Conservation (phyloP, 2,888 invertebrate genomes). For the Metallyticus violacea region DNA sequence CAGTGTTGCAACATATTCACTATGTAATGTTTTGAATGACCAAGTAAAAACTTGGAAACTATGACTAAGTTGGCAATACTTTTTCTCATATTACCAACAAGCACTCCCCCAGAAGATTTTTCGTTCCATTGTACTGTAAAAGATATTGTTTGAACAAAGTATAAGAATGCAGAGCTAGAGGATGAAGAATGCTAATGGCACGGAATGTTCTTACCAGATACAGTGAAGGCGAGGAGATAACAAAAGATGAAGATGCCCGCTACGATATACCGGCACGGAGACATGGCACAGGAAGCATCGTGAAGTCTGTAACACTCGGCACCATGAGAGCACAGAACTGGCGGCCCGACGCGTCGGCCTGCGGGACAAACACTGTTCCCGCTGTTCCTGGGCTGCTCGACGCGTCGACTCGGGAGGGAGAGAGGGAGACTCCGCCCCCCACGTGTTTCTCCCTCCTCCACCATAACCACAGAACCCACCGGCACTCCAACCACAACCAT, state of each 20-base stretch:
- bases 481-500: background rate
- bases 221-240: background rate
- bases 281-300: background rate
- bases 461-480: background rate
- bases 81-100: background rate
- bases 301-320: background rate
- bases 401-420: background rate
- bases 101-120: background rate
- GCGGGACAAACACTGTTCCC: background rate
- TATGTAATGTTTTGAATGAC: too few species aligned
- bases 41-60: too few species aligned
- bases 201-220: background rate
- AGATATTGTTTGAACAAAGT: background rate
- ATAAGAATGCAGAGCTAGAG: background rate
- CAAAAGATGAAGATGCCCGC: background rate
- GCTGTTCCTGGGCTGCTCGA: background rate
- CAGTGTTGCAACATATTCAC: too few species aligned
- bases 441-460: background rate
- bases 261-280: background rate
- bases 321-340: background rate
- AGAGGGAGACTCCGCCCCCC: background rate
- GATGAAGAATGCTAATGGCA: too few species aligned
- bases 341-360: background rate
- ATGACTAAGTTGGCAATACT: background rate
- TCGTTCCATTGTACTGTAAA: background rate